Evolutionary conservation across 2,797 vertebrate species (phyloP), one percentile per base, ranked within the genome.

Genomic region (Ficedula albicollis): DNA sequence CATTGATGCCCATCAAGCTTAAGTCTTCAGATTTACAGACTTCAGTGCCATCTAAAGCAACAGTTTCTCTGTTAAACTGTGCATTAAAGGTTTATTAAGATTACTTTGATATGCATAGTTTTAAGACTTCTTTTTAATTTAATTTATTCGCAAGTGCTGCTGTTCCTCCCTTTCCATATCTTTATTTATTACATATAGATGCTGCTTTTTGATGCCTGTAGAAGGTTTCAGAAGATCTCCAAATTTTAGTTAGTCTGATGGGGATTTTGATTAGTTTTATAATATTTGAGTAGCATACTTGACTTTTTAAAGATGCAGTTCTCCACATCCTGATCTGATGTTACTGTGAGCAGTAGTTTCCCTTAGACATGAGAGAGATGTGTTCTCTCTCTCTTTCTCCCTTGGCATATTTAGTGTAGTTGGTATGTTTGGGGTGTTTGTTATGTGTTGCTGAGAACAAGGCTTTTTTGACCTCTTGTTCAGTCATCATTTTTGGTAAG

Each of bases 231-330:
- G 74, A 36, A 26, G 41, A 54, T 95, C 76, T 64, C 49, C 36
- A 92, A 41, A 67, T 74, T 92, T 96, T 96, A 87, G 76, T 93
- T 96, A 90, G 90, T 36, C 43, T 83, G 80, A 44, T 77, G 78
- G 52, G 92, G 95, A 76, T 73, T 77, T 76, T 30, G 20, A 91
- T 63, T 87, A 80, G 32, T 63, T 84, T 41, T 83, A 41, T 84
- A 76, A 72, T 72, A 72, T 80, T 62, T 76, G 52, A 72, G 38
- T 85, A 87, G 39, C 63, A 38, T 94, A 46, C 39, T 88, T 55
- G 54, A 82, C 62, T 88, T 75, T 78, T 82, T 68, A 91, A 80
- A 83, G 84, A 66, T 39, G 38, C 48, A 67, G 12, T 51, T 82
- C 34, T 93, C 6, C 23, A 48, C 56, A 51, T 68, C 56, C 58